Conservation (phyloP, 2,113 vertebrate genomes). For the Turdus rufiventris region DNA sequence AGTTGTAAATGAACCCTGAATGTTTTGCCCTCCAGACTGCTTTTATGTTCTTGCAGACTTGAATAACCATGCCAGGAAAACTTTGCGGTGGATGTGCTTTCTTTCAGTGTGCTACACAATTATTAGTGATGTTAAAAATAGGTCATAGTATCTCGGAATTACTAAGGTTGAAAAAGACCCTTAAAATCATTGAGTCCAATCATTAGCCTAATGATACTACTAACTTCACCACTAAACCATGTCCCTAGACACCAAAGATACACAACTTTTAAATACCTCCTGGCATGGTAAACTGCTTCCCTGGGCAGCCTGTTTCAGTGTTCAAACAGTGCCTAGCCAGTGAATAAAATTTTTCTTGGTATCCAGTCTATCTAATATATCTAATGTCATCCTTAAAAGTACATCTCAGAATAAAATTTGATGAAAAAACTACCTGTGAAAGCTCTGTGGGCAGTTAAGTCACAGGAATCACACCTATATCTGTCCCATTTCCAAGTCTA, state of each 20-base stretch:
- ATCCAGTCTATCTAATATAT: not conserved
- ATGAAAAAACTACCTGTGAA: not conserved
- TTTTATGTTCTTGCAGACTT: not conserved
- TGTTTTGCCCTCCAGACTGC: not conserved
- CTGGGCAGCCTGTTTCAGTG: not conserved
- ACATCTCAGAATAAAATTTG: not conserved
- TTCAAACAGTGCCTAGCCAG: accelerated
- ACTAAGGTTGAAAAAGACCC: not conserved
- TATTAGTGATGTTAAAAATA: not conserved
- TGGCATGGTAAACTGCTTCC: not conserved
- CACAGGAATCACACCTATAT: not conserved
- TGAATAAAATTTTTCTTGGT: not conserved
- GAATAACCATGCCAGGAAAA: not conserved
- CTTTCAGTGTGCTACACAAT: not conserved
- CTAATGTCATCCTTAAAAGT: not conserved
- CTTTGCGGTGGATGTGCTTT: not conserved
- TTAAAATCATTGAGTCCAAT: not conserved
- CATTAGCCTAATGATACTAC: not conserved
- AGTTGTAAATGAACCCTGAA: not conserved
- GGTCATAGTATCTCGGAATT: not conserved
- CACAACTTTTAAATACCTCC: not conserved
- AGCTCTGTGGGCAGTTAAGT: not conserved
- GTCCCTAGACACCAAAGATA: not conserved
- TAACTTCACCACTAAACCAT: not conserved
- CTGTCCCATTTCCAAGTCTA: not conserved